Evolutionary conservation across 2,113 vertebrate species (phyloP), one percentile per base, ranked within the genome.

Genomic region (Paraplagusia blochii): DNA sequence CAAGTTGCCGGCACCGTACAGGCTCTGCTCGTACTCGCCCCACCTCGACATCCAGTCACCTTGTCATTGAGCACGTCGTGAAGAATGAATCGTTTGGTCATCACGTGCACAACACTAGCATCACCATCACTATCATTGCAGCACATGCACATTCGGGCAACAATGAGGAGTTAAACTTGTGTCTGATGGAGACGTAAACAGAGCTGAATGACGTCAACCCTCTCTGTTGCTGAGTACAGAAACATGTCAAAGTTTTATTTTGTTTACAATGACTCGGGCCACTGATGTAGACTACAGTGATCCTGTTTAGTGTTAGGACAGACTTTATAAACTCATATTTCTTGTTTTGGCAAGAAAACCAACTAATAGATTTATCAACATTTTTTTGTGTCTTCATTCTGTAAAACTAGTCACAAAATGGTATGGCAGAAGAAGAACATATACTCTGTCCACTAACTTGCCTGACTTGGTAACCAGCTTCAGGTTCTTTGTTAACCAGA

Each of bases 1-100:
- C 94, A 94, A 90, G 94, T 98, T 75, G 94, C 95, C 9, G 89
- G 89, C 74, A 99, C 95, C 4, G 94, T 99, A 43, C 84, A 91
- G 58, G 92, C 94, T 14, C 92, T 98, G 86, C 91, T 98, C 81
- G 92, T 94, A 39, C 90, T 97, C 67, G 95, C 95, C 58, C 96
- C 94, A 9, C 94, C 93, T 72, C 92, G 95, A 81, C 87, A 89
- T 52, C 11, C 73, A 42, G n/a, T 63, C 19, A 56, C 81, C 56
- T 13, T 66, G 0, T 34, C 81, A 0, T 29, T 29, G 22, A 78
- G 52, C 60, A 35, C 54, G 0, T 66, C 49, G 1, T 22, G 57
- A 2, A 10, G 53, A 13, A 79, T 92, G 61, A n/a, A 84, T 5
- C 58, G 81, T n/a, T 58, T 81, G 7, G 42, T 85, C 58, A 44